phyloP scores from a whole-genome alignment of 2,888 invertebrate species.

The Polydrusus tereticollis region DNA sequence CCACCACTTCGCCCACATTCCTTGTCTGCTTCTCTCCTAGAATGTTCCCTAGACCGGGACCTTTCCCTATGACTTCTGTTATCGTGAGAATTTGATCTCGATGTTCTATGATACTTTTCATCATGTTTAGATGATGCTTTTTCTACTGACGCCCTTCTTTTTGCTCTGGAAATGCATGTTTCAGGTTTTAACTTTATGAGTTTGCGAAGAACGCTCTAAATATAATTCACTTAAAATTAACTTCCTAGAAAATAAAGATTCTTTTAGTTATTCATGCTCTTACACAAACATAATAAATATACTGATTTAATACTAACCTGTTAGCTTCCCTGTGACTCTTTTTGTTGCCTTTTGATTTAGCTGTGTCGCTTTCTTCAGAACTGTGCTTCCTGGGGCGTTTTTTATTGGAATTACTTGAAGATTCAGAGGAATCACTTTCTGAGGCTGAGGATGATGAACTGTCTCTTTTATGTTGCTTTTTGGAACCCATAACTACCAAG shows the following conservation, averaged over 20 bases:
- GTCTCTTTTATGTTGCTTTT: slow-evolving; percentile 48
- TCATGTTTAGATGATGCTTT: slow-evolving; percentile 6
- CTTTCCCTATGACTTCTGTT: slow-evolving; percentile 17
- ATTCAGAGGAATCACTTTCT: slow-evolving; percentile 41
- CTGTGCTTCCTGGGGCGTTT: slow-evolving; percentile 30
- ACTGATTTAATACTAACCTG: slow-evolving; percentile 12
- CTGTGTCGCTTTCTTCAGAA: slow-evolving; percentile 48
- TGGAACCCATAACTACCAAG: slow-evolving; percentile 46
- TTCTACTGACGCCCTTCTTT: slow-evolving; percentile 9
- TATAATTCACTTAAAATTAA: slow-evolving; percentile 24
- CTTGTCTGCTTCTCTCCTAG: slow-evolving; percentile 8
- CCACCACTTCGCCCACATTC: slow-evolving; percentile 33
- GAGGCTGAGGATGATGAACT: slow-evolving; percentile 49
- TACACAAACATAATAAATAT: slow-evolving; percentile 20
- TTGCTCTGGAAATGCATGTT: slow-evolving; percentile 35
- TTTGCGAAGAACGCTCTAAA: slow-evolving; percentile 12
- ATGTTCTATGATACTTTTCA: background rate
- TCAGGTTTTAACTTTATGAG: slow-evolving; percentile 19
- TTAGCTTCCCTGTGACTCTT: slow-evolving; percentile 17
- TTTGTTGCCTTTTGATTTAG: slow-evolving; percentile 31
- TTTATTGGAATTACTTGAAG: slow-evolving; percentile 1
- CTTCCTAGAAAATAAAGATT: slow-evolving; percentile 30
- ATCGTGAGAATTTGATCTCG: slow-evolving; percentile 24
- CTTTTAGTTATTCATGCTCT: background rate
- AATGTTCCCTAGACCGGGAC: slow-evolving; percentile 18